These are phyloP conservation scores for Theristicus caerulescens DNA, from an alignment of 2,113 vertebrate species.

Conservation along the genomic window DNA sequence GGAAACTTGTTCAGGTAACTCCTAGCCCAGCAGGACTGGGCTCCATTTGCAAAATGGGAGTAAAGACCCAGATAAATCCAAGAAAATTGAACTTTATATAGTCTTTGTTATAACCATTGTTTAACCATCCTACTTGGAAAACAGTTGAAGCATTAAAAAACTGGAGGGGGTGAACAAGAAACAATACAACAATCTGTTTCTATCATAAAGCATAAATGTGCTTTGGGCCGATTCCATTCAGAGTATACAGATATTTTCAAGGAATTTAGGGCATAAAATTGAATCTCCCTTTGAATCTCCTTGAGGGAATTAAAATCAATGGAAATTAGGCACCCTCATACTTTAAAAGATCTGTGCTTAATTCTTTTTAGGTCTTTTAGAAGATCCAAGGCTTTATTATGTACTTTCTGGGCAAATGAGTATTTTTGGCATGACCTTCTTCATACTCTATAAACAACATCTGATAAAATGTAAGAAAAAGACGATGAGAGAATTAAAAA, in stretches of 20 bases:
- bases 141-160: slow-evolving; percentile 45
- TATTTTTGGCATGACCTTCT: not conserved
- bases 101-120: slow-evolving; percentile 47
- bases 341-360: slow-evolving; percentile 7
- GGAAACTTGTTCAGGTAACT: not conserved
- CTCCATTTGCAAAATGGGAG: not conserved
- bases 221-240: slow-evolving; percentile 39
- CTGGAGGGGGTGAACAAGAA: slow-evolving; percentile 43
- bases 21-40: not conserved
- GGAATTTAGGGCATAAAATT: slow-evolving; percentile 28
- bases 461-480: slow-evolving; percentile 11
- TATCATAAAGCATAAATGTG: slow-evolving; percentile 56
- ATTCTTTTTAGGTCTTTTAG: slow-evolving; percentile 23
- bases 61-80: not conserved
- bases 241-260: slow-evolving; percentile 47
- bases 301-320: slow-evolving; percentile 40
- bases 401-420: not conserved
- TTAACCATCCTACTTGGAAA: slow-evolving; percentile 45
- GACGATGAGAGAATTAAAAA: not conserved
- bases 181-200: slow-evolving; percentile 57
- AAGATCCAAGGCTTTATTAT: not conserved
- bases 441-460: not conserved
- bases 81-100: slow-evolving; percentile 44
- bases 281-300: slow-evolving; percentile 10
- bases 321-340: not conserved